A percentile compares a stretch with the other conserved stretches of the same genome.
Evolutionary conservation across 2,113 vertebrate species (phyloP).

Genomic region (Corvus cornix): DNA sequence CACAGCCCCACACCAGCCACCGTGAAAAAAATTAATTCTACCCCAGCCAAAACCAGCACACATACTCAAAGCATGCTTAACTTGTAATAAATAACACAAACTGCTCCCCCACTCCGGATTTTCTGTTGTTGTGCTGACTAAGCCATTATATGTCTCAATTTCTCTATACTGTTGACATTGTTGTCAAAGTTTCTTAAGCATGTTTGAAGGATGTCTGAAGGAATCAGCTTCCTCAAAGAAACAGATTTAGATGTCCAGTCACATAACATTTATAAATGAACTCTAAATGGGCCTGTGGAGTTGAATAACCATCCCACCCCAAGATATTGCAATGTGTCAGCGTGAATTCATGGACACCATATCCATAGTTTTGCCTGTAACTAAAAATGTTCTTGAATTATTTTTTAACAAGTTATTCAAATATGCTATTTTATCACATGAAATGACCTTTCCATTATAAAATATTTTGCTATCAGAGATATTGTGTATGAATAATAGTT

Average conservation of each 20-base stretch:
- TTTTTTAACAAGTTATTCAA: not conserved
- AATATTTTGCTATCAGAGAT: not conserved
- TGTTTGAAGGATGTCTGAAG: not conserved
- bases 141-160: not conserved
- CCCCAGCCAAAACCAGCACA: not conserved
- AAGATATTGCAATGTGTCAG: not conserved
- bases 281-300: not conserved
- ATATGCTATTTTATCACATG: not conserved
- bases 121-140: not conserved
- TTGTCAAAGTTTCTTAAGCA: not conserved
- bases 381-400: not conserved
- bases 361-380: not conserved
- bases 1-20: not conserved
- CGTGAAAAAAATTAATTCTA: not conserved
- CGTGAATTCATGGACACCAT: not conserved
- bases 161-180: not conserved
- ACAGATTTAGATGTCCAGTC: not conserved
- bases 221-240: not conserved
- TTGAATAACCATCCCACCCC: not conserved
- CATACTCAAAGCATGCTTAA: not conserved
- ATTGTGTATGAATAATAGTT: not conserved
- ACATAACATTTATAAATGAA: not conserved
- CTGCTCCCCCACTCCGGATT: rapidly evolving
- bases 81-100: not conserved
- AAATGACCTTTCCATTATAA: not conserved